phyloP scores from a whole-genome alignment of 2,113 vertebrate species.

The Sceloporus tristichus region DNA sequence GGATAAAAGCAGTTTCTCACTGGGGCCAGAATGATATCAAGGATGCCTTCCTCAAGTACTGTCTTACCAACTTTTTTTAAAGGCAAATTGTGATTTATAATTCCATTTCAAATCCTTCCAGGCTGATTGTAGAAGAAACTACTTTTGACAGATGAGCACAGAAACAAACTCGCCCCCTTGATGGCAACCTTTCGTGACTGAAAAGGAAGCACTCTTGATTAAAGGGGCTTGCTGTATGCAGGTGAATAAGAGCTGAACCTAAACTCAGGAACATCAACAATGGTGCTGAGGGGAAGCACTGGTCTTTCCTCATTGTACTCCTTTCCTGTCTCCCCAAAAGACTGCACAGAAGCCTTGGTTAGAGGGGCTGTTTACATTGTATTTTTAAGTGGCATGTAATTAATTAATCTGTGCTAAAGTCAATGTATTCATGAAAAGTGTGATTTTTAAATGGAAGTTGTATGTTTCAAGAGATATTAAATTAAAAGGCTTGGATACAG shows the following conservation, averaged over 20 bases:
- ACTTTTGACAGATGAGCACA: constrained; percentile 16
- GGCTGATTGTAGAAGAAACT: background rate
- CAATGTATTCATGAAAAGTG: constrained; percentile 77
- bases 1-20: constrained; percentile 26
- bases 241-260: constrained; percentile 55
- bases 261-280: constrained; percentile 76
- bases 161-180: constrained; percentile 4
- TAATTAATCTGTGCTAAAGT: constrained; percentile 74
- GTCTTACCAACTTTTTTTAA: constrained; percentile 20
- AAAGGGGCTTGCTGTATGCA: constrained; percentile 40
- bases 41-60: background rate
- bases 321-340: constrained; percentile 55
- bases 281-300: constrained; percentile 59
- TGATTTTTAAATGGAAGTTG: constrained; percentile 79
- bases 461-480: constrained; percentile 76
- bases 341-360: constrained; percentile 72
- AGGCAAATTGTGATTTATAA: constrained; percentile 36
- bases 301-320: constrained; percentile 36
- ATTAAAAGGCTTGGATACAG: constrained; percentile 67
- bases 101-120: constrained; percentile 58
- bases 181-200: background rate
- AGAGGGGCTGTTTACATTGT: constrained; percentile 76
- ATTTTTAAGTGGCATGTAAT: constrained; percentile 78
- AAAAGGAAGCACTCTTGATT: constrained; percentile 31
- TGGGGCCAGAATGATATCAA: constrained; percentile 21